These are phyloP conservation scores for Hirundo rustica DNA, from an alignment of 2,797 vertebrate species.

Conservation along the genomic window DNA sequence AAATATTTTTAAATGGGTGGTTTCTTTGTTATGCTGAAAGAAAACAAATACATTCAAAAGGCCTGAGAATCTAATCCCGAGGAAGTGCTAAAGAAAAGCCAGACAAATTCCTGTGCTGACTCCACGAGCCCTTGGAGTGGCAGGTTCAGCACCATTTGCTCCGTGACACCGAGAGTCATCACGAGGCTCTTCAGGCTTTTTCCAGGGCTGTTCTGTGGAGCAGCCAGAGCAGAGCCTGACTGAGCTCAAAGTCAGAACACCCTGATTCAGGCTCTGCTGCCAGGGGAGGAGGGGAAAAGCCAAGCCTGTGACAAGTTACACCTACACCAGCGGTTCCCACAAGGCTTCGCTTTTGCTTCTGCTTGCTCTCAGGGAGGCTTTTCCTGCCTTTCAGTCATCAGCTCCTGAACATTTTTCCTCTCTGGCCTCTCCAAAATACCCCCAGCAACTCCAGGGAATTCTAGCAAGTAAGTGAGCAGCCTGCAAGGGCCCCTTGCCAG, in stretches of 20 bases:
- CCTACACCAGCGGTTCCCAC: not conserved
- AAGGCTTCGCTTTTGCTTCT: constrained; percentile 11
- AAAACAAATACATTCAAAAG: constrained; percentile 45
- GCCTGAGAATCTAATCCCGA: constrained; percentile 25
- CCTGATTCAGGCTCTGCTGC: not conserved
- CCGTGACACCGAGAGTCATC: not conserved
- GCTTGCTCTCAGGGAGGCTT: not conserved
- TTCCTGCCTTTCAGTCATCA: constrained; percentile 7
- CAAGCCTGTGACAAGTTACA: not conserved
- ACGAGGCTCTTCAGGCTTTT: not conserved
- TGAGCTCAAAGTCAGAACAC: not conserved
- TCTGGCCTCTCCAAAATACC: not conserved
- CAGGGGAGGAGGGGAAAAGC: not conserved
- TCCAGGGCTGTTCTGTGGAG: not conserved
- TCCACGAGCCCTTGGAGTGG: not conserved
- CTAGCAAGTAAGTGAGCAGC: not conserved
- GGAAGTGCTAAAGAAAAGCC: not conserved
- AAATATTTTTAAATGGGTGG: constrained; percentile 26
- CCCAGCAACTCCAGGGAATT: not conserved
- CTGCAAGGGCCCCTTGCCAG: not conserved
- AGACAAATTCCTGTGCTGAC: not conserved
- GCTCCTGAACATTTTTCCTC: not conserved
- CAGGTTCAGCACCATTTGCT: not conserved
- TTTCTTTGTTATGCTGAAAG: constrained; percentile 43
- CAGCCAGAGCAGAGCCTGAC: not conserved